Base-by-base conservation (phyloP, 2,797 vertebrate species). In the Gouania willdenowi region DNA sequence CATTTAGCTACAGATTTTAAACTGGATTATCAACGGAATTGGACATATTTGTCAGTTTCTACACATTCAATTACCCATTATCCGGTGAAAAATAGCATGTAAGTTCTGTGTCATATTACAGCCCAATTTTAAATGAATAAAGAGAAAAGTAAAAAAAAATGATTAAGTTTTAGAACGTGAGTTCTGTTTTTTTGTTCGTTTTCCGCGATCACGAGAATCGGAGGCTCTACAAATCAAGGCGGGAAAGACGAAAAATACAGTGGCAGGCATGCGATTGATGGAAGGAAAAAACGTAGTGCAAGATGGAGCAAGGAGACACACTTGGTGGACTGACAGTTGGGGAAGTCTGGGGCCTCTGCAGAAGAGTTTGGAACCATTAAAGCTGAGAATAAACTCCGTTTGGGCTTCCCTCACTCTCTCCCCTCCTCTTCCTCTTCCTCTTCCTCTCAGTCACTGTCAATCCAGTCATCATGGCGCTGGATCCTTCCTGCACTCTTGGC, bases 381-480 rank as follows among this genome's bases (percentile, higher is more conserved):
- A 55, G 66, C 27, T 41, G 41, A 65, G 75, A 39, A 78, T 66
- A 64, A 81, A 69, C 59, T 75, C 58, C 40, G 42, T 33, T 56
- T 59, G 59, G 58, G 45, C 50, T 59, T 56, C 50, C 46, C 49
- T 23, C 39, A 45, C 47, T 47, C 47, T 42, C 64, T n/a, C 19
- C 20, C 19, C 19, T 20, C 19, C 3, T 20, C 19, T 4, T 46
- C 55, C 17, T 41, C 38, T 60, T 54, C 42, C 47, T 66, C 57
- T 55, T 54, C 52, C 48, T 43, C 70, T 83, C 77, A 67, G 69
- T 85, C 81, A 82, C 76, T 83, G 83, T 85, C 81, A 85, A 68
- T 73, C 75, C 66, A 59, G 39, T 81, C 81, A 79, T 75, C 70
- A 51, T 52, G 48, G 58, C 8, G 43, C 65, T 76, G 75, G 75